These are phyloP conservation scores for Erebia epiphron DNA, from an alignment of 2,888 invertebrate species.

Conservation along the genomic window DNA sequence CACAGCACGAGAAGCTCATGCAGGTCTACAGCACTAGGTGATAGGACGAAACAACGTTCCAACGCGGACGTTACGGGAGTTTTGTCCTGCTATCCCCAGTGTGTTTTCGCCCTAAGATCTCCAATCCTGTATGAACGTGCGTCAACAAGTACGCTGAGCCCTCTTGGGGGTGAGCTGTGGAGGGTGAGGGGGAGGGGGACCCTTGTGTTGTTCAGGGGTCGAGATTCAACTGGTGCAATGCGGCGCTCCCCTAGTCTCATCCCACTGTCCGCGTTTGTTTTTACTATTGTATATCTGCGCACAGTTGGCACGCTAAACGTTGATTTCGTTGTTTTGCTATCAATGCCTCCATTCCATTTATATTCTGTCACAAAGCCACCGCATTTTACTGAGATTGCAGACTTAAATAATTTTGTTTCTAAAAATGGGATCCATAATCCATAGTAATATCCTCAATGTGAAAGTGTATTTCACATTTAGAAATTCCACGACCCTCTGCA, in stretches of 20 bases:
- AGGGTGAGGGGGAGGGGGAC: slow-evolving; percentile 40
- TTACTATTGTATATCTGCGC: slow-evolving; percentile 59
- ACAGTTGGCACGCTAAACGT: slow-evolving; percentile 59
- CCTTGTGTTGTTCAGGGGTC: slow-evolving; percentile 53
- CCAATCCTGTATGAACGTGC: slow-evolving; percentile 53
- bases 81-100: too few relatives aligned
- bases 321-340: slow-evolving; percentile 62
- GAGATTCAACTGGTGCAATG: slow-evolving; percentile 83
- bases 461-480: too few relatives aligned
- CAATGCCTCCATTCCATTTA: slow-evolving; percentile 47
- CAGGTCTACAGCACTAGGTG: too few relatives aligned
- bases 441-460: too few relatives aligned
- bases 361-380: not conserved
- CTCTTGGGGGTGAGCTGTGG: slow-evolving; percentile 33
- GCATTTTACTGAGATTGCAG: not conserved
- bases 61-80: too few relatives aligned
- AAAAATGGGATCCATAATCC: too few relatives aligned
- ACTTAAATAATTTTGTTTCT: too few relatives aligned
- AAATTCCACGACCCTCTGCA: too few relatives aligned
- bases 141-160: slow-evolving; percentile 69
- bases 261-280: slow-evolving; percentile 61
- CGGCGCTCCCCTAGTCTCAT: slow-evolving; percentile 69
- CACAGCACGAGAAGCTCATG: too few relatives aligned
- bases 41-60: too few relatives aligned
- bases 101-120: slow-evolving; percentile 40